A percentile compares a stretch with the other conserved stretches of the same genome.
Evolutionary conservation across 2,113 vertebrate species (phyloP).

Genomic region (Gopherus flavomarginatus): DNA sequence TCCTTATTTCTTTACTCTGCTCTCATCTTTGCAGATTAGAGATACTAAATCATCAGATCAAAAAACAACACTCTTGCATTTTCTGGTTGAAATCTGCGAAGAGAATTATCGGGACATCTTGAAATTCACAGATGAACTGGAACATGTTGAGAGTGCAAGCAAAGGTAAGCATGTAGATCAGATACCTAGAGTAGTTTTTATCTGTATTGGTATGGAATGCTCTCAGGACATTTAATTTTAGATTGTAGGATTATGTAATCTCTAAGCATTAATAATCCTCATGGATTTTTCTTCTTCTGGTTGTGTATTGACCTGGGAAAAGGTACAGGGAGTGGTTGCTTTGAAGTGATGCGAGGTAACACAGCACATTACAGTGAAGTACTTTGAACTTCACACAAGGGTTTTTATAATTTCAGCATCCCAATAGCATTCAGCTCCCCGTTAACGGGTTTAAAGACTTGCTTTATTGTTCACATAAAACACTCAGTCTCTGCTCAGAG

Average conservation of each 20-base stretch:
- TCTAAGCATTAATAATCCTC: background rate
- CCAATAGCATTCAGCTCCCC: background rate
- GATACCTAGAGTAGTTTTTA: background rate
- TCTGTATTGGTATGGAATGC: background rate
- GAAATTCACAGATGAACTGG: constrained; percentile 94
- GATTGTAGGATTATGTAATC: constrained; percentile 23
- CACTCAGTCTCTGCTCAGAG: background rate
- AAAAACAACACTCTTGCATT: constrained; percentile 92
- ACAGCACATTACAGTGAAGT: background rate
- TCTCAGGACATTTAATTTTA: background rate
- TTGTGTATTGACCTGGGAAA: constrained; percentile 12
- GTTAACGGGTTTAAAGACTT: background rate
- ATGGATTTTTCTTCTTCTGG: background rate
- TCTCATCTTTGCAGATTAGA: constrained; percentile 82
- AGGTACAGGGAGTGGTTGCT: background rate
- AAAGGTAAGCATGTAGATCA: constrained; percentile 84
- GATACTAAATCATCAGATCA: constrained; percentile 95
- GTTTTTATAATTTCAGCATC: background rate
- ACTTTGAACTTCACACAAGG: rapidly evolving
- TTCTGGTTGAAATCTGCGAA: constrained; percentile 93
- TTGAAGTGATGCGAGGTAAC: background rate
- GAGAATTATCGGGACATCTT: constrained; percentile 87
- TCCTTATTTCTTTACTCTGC: background rate
- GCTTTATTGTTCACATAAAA: background rate
- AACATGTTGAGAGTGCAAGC: constrained; percentile 93